Conservation (phyloP, 2,797 vertebrate species). For the Schizopygopsis malacanthus region DNA sequence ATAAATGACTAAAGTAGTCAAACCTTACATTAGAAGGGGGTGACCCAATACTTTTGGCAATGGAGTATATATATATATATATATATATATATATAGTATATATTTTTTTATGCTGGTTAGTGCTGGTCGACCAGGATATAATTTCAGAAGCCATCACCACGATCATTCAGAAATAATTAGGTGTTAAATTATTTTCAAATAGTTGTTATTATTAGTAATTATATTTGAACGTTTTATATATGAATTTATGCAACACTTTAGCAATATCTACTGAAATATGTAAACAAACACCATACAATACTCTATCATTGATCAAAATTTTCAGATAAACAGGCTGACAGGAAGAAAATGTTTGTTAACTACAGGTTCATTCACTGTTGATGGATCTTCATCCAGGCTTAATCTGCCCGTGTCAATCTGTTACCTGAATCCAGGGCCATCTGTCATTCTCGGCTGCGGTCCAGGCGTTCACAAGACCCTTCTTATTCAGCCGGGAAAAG, state of each 20-base stretch:
- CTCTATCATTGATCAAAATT: neutral
- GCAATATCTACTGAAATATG: neutral
- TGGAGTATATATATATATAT: too few relatives aligned
- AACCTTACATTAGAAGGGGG: too few relatives aligned
- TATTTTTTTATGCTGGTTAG: too few relatives aligned
- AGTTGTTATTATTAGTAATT: neutral
- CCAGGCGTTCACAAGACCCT: slow-evolving; percentile 98
- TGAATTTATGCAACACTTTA: neutral
- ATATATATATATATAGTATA: too few relatives aligned
- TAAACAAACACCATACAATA: neutral
- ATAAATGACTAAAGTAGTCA: too few relatives aligned
- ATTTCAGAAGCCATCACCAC: neutral
- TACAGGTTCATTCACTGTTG: slow-evolving; percentile 34
- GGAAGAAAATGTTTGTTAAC: neutral
- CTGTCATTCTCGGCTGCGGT: slow-evolving; percentile 98
- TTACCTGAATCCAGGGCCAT: slow-evolving; percentile 99
- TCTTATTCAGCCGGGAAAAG: slow-evolving; percentile 97
- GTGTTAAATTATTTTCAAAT: neutral
- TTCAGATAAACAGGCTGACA: slow-evolving; percentile 4
- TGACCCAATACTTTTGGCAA: too few relatives aligned
- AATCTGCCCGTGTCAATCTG: slow-evolving; percentile 64
- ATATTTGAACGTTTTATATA: neutral
- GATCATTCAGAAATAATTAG: neutral
- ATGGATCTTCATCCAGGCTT: slow-evolving; percentile 40
- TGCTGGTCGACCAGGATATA: too few relatives aligned